A percentile compares a stretch with the other conserved stretches of the same genome.
Evolutionary conservation across 2,888 invertebrate genomes (phyloP).

Genomic region (Prosapia bicincta): DNA sequence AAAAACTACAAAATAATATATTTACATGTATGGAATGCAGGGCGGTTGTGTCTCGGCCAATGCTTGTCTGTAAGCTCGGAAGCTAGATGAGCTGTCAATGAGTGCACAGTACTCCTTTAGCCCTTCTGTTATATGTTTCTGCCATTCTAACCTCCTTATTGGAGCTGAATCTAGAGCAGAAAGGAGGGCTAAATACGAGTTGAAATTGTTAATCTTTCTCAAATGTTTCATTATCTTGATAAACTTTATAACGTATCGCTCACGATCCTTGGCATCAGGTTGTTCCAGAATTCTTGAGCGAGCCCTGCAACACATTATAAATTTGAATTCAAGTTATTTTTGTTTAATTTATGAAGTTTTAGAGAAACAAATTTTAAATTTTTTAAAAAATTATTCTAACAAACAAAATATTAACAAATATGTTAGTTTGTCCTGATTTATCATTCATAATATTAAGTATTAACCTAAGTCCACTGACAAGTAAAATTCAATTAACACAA

Average conservation of each 20-base stretch:
- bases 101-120: slow-evolving; percentile 92
- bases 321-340: no score
- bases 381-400: no score
- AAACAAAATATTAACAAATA: no score
- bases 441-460: no score
- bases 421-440: no score
- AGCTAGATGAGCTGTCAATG: slow-evolving; percentile 97
- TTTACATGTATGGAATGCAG: slow-evolving; percentile 98
- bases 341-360: no score
- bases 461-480: no score
- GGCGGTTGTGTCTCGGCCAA: slow-evolving; percentile 94
- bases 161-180: slow-evolving; percentile 97
- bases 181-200: slow-evolving; percentile 93
- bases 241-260: slow-evolving; percentile 91
- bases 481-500: no score
- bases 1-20: neutral
- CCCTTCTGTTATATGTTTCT: slow-evolving; percentile 85
- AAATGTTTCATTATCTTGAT: slow-evolving; percentile 98
- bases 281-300: slow-evolving; percentile 89
- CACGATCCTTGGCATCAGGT: slow-evolving; percentile 90
- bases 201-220: slow-evolving; percentile 96
- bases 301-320: slow-evolving; percentile 55
- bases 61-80: slow-evolving; percentile 93
- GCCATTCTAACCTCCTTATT: slow-evolving; percentile 88
- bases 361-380: no score